Evolutionary conservation across 2,113 vertebrate genomes (phyloP).

Genomic region (Erythrolamprus reginae): DNA sequence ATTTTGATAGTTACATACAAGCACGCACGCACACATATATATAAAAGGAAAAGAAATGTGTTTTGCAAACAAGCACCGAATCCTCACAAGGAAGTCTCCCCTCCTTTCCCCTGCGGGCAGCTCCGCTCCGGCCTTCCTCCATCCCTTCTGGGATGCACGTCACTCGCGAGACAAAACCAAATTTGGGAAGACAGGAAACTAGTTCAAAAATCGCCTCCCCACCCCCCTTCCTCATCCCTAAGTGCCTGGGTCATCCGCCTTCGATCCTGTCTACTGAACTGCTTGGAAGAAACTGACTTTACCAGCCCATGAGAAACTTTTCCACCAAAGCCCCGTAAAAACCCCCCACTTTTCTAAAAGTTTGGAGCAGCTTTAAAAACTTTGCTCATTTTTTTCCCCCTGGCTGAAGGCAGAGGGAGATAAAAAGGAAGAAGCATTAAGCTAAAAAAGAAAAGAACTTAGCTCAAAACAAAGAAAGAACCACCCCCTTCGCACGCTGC

Average conservation of each 20-base stretch:
- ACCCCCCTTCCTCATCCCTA: not conserved
- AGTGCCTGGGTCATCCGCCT: not conserved
- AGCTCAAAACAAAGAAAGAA: not conserved
- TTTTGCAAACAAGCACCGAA: not conserved
- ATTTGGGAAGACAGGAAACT: conserved; percentile 14
- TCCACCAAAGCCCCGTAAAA: not conserved
- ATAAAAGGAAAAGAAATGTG: not conserved
- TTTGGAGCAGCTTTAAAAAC: not conserved
- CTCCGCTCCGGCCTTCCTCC: not conserved
- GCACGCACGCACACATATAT: no score
- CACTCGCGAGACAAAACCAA: conserved; percentile 1
- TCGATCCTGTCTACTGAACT: no score
- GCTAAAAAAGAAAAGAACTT: not conserved
- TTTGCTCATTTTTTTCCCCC: not conserved
- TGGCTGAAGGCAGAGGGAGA: not conserved
- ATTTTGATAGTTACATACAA: no score
- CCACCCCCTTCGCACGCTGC: not conserved
- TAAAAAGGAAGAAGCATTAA: not conserved
- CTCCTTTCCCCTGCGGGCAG: not conserved
- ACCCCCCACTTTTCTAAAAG: not conserved
- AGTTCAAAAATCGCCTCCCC: not conserved
- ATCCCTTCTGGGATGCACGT: not conserved
- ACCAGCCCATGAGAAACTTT: not conserved
- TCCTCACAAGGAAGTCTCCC: not conserved
- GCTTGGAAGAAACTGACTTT: no score